Percentiles rank a stretch among this genome's conserved stretches.
These are phyloP conservation scores for Volucella bombylans DNA, from an alignment of 2,888 invertebrate species.

Conservation along the genomic window DNA sequence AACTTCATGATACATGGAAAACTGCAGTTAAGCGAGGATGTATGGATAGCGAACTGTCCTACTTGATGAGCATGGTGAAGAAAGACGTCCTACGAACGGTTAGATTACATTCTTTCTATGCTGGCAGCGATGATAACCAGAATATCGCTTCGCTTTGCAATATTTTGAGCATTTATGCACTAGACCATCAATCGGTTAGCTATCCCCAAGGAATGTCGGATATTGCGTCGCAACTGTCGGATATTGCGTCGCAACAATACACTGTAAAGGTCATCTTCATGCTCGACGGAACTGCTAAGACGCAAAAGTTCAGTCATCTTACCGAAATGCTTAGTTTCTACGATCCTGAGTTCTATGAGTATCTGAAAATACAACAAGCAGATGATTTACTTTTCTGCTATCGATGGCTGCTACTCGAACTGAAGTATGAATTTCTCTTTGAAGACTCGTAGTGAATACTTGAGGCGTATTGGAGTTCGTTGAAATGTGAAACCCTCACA, in stretches of 20 bases:
- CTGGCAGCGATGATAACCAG: slow-evolving; percentile 97
- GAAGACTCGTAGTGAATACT: slow-evolving; percentile 97
- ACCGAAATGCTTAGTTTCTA: too few species aligned
- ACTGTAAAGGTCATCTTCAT: slow-evolving; percentile 94
- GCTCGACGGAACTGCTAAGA: slow-evolving; percentile 93
- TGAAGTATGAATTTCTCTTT: slow-evolving; percentile 98
- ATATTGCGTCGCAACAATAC: slow-evolving; percentile 96
- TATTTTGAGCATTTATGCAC: slow-evolving; percentile 96
- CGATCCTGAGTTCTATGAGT: too few species aligned
- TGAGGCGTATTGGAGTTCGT: slow-evolving; percentile 97
- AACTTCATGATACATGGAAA: slow-evolving; percentile 92
- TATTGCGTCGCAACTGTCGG: slow-evolving; percentile 94
- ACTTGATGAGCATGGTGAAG: slow-evolving; percentile 96
- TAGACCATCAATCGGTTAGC: slow-evolving; percentile 95
- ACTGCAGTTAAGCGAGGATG: slow-evolving; percentile 83
- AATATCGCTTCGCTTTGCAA: slow-evolving; percentile 96
- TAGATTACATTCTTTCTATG: slow-evolving; percentile 95
- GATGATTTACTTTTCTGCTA: too few species aligned
- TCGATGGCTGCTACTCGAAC: slow-evolving; percentile 97
- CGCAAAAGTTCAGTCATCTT: too few species aligned
- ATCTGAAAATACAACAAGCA: too few species aligned
- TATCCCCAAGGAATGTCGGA: slow-evolving; percentile 99
- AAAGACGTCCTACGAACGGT: slow-evolving; percentile 98
- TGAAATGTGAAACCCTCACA: slow-evolving; percentile 89
- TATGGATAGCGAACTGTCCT: slow-evolving; percentile 89